Percentiles rank a stretch among this genome's conserved stretches.
Evolutionary conservation across 2,797 vertebrate genomes (phyloP).

Genomic region (Eptatretus atami): DNA sequence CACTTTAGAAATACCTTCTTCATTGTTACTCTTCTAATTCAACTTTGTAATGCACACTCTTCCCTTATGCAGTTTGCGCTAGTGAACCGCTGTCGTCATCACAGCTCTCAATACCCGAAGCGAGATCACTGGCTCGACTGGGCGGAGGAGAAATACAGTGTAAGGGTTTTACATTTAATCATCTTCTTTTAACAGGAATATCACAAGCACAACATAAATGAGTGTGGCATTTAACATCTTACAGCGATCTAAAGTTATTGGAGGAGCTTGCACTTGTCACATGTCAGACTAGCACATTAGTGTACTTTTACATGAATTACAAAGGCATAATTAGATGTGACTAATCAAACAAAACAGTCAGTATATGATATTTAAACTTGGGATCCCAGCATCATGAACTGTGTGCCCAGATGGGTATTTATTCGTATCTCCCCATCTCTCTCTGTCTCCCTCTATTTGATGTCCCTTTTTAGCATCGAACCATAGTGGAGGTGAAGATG

Average conservation of each 20-base stretch:
- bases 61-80: conserved; percentile 33
- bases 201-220: too few relatives aligned
- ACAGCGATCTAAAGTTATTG: too few relatives aligned
- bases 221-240: too few relatives aligned
- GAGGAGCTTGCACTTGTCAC: too few relatives aligned
- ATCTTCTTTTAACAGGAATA: accelerated
- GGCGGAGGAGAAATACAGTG: conserved; percentile 54
- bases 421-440: not conserved
- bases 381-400: not conserved
- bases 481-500: conserved; percentile 69
- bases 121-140: conserved; percentile 82
- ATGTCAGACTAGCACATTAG: too few relatives aligned
- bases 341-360: too few relatives aligned
- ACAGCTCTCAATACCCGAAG: conserved; percentile 26
- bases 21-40: too few relatives aligned
- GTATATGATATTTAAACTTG: not conserved
- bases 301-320: too few relatives aligned
- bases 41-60: not conserved
- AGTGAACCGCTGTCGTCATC: conserved; percentile 40
- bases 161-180: conserved; percentile 12
- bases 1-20: too few relatives aligned
- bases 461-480: conserved; percentile 26
- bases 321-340: too few relatives aligned
- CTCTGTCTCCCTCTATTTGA: not conserved
- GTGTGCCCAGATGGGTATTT: not conserved